A percentile compares a stretch with the other conserved stretches of the same genome.
Evolutionary conservation across 2,797 vertebrate genomes (phyloP).

Genomic region (Sebastolobus alascanus): DNA sequence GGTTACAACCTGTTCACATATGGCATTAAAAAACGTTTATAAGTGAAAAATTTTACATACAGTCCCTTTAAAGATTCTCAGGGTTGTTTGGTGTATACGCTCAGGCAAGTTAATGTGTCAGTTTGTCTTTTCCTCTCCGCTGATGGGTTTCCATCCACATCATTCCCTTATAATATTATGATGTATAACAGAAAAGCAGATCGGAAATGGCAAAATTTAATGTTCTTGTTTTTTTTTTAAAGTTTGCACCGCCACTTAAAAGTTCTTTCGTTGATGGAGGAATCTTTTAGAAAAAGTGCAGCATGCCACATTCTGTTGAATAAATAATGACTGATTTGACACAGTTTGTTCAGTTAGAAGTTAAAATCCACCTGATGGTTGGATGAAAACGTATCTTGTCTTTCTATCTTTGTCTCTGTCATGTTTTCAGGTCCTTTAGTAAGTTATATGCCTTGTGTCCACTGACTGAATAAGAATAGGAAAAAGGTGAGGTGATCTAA

Average conservation of each 20-base stretch:
- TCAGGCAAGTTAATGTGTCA: conserved; percentile 18
- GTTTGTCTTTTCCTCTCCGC: not conserved
- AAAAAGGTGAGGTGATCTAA: not conserved
- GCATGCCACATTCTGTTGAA: conserved; percentile 1
- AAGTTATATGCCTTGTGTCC: not conserved
- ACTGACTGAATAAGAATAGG: not conserved
- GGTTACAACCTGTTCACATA: no score
- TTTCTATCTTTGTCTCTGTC: not conserved
- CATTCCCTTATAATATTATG: not conserved
- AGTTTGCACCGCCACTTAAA: not conserved
- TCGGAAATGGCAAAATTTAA: not conserved
- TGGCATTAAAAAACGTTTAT: no score
- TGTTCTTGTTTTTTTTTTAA: not conserved
- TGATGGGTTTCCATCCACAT: not conserved
- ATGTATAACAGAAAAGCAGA: not conserved
- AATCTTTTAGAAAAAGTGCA: not conserved
- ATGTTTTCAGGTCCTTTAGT: not conserved
- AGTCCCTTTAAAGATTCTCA: conserved; percentile 11
- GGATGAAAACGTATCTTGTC: not conserved
- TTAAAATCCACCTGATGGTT: conserved; percentile 13
- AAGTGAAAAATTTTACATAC: no score
- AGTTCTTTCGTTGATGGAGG: not conserved
- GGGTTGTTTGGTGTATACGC: conserved; percentile 9
- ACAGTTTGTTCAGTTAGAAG: not conserved
- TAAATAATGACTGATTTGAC: not conserved